Evolutionary conservation across 2,888 invertebrate species (phyloP), one percentile per base, ranked within the genome.

Genomic region (Chymomyza amoena): DNA sequence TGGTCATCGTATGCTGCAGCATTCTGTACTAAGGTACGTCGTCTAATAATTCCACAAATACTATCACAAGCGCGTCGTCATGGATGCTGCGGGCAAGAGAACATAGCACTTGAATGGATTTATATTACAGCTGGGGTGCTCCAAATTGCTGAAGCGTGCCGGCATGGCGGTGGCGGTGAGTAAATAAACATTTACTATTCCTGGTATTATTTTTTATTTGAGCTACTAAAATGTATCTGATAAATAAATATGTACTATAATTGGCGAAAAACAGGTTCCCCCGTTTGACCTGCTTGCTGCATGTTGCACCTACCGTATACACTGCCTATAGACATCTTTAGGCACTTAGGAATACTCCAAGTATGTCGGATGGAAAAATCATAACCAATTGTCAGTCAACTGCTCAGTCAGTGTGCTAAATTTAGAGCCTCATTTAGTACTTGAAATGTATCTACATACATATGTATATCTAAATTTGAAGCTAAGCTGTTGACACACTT

Each of bases 1-100:
- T 90, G 6, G 91, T 91, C 88, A 91, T 90, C 36, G 81, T 81
- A 67, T 90, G 84, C 54, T 88, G 86, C 45, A 90, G 76, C 88
- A 90, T 89, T 52, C 4, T 72, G 32, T 3, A 32, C 32, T n/a
- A n/a, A n/a, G n/a, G 32, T 32, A 7, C 1, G 6, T 1, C 32
- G 32, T 32, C 7, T 32, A 32, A 32, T 32, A 9, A 32, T 32
- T 6, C 7, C 32, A 6, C 7, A 32, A n/a, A 45, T 45, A 45
- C 2, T 1, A 1, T 1, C 4, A 7, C 32, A 13, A 45, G 51
- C 6, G 15, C 15, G 57, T 57, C 15, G 57, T 57, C 57, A 57
- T 25, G 28, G 9, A 20, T 45, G 28, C 62, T 61, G 52, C 60
- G 64, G 32, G 20, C 13, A 56, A 57, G 15, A 20, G 61, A n/a